A percentile compares a stretch with the other conserved stretches of the same genome.
Evolutionary conservation across 2,888 invertebrate genomes (phyloP).

Genomic region (Brachypalpus laphriformis): DNA sequence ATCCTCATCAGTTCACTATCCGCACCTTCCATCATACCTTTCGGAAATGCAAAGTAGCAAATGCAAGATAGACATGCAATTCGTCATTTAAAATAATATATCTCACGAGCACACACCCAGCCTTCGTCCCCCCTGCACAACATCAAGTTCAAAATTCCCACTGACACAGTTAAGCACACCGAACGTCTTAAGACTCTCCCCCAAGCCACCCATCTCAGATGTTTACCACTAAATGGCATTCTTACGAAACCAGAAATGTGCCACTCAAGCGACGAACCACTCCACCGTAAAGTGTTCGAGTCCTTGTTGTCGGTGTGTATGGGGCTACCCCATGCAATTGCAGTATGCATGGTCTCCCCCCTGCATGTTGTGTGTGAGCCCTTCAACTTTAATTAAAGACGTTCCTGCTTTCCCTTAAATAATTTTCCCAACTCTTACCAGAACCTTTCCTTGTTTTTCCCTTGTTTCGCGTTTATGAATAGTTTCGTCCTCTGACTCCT

Average conservation of each 20-base stretch:
- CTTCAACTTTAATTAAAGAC: constrained; percentile 62
- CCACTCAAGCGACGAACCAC: constrained; percentile 36
- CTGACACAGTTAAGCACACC: constrained; percentile 48
- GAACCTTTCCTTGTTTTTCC: too few relatives aligned
- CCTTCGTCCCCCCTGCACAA: background rate
- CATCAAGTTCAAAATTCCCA: constrained; percentile 50
- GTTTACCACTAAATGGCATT: constrained; percentile 59
- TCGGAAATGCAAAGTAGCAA: too few relatives aligned
- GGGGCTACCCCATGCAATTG: constrained; percentile 13
- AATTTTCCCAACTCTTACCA: background rate
- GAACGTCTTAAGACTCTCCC: background rate
- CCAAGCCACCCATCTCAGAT: too few relatives aligned
- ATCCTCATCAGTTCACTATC: too few relatives aligned
- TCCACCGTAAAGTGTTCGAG: constrained; percentile 14
- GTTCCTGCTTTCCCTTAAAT: constrained; percentile 45
- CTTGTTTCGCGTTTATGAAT: constrained; percentile 29
- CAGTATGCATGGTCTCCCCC: too few relatives aligned
- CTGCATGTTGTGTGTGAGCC: background rate
- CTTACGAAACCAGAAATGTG: constrained; percentile 42
- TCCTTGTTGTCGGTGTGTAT: constrained; percentile 22
- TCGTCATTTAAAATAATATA: too few relatives aligned
- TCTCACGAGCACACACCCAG: background rate
- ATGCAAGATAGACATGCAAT: too few relatives aligned
- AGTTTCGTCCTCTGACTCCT: constrained; percentile 23
- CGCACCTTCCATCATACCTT: too few relatives aligned